These are phyloP conservation scores for Acridotheres tristis DNA, from an alignment of 2,797 vertebrate species.

Conservation along the genomic window DNA sequence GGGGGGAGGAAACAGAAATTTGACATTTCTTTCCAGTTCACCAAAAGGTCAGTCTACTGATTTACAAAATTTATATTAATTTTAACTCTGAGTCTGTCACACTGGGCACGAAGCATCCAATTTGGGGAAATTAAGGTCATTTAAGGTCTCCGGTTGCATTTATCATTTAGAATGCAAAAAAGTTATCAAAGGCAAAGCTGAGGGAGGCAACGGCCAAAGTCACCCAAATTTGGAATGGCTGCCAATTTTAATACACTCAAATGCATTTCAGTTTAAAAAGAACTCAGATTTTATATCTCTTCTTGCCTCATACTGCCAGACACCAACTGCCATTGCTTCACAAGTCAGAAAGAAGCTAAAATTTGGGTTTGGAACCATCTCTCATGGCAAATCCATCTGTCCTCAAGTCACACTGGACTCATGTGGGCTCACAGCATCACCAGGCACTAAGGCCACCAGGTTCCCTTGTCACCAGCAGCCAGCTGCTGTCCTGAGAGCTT, in stretches of 20 bases:
- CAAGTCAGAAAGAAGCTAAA: background rate
- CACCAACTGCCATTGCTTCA: background rate
- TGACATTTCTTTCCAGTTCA: conserved; percentile 70
- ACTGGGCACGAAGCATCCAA: conserved; percentile 6
- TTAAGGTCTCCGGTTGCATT: conserved; percentile 34
- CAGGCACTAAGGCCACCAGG: background rate
- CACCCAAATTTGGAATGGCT: background rate
- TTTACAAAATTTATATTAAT: conserved; percentile 65
- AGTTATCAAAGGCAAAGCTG: background rate
- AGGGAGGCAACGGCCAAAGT: background rate
- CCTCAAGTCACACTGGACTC: background rate
- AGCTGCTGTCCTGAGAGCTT: background rate
- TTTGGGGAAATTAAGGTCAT: conserved; percentile 50
- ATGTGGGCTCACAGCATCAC: background rate
- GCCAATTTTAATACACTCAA: background rate
- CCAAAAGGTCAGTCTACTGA: conserved; percentile 61
- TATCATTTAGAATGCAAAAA: conserved; percentile 1
- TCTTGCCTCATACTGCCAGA: background rate
- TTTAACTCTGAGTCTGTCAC: conserved; percentile 56
- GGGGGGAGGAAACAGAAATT: background rate
- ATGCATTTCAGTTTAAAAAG: background rate
- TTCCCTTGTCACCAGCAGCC: background rate
- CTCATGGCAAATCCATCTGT: background rate
- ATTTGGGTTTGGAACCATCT: background rate
- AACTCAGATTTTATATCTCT: background rate